Evolutionary conservation across 2,113 vertebrate species (phyloP).

Genomic region (Grallaria varia): DNA sequence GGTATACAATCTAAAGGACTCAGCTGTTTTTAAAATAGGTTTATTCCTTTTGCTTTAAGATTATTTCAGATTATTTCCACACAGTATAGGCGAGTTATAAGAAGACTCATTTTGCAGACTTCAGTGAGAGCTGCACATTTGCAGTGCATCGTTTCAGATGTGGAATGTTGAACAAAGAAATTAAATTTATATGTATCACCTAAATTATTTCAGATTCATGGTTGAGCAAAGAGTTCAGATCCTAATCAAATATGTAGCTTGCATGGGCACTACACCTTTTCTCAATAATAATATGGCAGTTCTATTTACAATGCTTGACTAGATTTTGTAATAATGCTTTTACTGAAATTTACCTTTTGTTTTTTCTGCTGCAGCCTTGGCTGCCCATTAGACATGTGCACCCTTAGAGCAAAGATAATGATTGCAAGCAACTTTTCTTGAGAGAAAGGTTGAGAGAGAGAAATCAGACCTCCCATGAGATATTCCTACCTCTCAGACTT

Average conservation of each 20-base stretch:
- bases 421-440: not conserved
- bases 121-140: constrained; percentile 66
- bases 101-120: constrained; percentile 74
- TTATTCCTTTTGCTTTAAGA: constrained; percentile 75
- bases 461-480: not conserved
- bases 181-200: constrained; percentile 81
- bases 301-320: constrained; percentile 75
- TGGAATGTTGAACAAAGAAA: constrained; percentile 80
- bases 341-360: constrained; percentile 60
- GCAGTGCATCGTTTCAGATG: constrained; percentile 69
- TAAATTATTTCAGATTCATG: constrained; percentile 82
- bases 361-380: constrained; percentile 2
- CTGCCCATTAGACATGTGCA: not conserved
- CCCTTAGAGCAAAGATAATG: not conserved
- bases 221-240: constrained; percentile 80
- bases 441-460: not conserved
- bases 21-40: constrained; percentile 81
- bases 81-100: constrained; percentile 72
- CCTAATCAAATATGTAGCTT: constrained; percentile 81
- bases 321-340: constrained; percentile 62
- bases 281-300: constrained; percentile 71
- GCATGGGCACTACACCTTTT: constrained; percentile 70
- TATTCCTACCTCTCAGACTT: not conserved
- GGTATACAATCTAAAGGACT: constrained; percentile 78
- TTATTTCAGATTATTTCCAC: constrained; percentile 79